Conservation (phyloP, 2,888 invertebrate species). For the Fragum sueziense region DNA sequence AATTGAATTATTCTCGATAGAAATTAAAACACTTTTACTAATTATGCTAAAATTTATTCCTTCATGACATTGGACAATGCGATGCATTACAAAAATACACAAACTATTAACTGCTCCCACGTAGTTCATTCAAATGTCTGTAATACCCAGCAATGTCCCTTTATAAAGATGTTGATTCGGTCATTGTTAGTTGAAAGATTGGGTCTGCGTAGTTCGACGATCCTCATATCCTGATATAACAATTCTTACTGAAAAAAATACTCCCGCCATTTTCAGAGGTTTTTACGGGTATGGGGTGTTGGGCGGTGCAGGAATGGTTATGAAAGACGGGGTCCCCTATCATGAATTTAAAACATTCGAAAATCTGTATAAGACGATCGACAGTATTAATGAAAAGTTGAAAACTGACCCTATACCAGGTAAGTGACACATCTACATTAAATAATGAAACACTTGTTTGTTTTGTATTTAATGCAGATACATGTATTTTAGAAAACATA, state of each 20-base stretch:
- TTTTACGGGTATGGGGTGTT: background rate
- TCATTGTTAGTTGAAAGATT: background rate
- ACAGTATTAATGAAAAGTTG: constrained; percentile 57
- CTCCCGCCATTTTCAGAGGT: background rate
- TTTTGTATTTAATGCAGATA: too few relatives aligned
- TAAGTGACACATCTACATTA: constrained; percentile 30
- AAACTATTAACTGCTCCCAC: too few relatives aligned
- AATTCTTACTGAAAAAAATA: too few relatives aligned
- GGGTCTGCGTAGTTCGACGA: background rate
- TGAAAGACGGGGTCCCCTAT: background rate
- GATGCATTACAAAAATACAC: too few relatives aligned
- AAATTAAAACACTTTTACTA: too few relatives aligned
- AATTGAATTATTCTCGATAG: background rate
- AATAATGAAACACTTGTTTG: too few relatives aligned
- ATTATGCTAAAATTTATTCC: too few relatives aligned
- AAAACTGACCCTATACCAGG: constrained; percentile 64
- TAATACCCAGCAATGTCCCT: too few relatives aligned
- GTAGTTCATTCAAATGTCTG: too few relatives aligned
- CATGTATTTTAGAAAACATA: too few relatives aligned
- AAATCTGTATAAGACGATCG: constrained; percentile 61
- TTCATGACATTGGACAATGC: too few relatives aligned
- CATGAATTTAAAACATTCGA: background rate
- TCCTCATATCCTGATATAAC: too few relatives aligned
- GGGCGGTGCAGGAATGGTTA: background rate
- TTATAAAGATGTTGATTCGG: background rate